Conservation (phyloP, 2,888 invertebrate genomes). For the Polydrusus cervinus region DNA sequence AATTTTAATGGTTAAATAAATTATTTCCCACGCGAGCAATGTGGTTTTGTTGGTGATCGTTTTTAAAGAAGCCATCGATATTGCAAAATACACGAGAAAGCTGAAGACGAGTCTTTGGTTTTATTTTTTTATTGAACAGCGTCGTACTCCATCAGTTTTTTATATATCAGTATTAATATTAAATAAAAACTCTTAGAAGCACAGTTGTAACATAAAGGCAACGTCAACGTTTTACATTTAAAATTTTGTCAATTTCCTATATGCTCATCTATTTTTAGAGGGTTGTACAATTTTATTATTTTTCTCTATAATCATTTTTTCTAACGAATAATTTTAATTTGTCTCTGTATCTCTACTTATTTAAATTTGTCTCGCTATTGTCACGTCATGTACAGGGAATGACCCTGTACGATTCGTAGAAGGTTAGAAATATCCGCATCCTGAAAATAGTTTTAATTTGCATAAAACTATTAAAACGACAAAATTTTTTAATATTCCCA, state of each 20-base stretch:
- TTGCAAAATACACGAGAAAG: constrained; percentile 30
- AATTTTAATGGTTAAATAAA: constrained; percentile 13
- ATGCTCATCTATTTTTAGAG: no score
- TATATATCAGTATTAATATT: not conserved
- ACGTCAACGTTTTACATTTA: no score
- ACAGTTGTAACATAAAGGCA: no score
- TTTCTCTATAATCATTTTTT: no score
- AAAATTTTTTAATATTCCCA: not conserved
- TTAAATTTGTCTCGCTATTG: no score
- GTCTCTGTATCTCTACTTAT: not conserved
- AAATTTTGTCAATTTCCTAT: no score
- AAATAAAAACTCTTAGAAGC: not conserved
- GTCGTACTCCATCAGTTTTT: not conserved
- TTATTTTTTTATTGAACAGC: not conserved
- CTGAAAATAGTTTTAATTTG: not conserved
- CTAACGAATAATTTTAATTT: no score
- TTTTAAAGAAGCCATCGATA: constrained; percentile 27
- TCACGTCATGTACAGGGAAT: no score
- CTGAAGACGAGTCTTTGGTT: not conserved
- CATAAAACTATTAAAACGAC: not conserved
- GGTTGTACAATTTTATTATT: no score
- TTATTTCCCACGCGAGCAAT: constrained; percentile 28
- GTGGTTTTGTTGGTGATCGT: constrained; percentile 7
- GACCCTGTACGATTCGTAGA: not conserved
- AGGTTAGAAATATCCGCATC: not conserved